A percentile compares a stretch with the other conserved stretches of the same genome.
phyloP scores from a whole-genome alignment of 2,797 vertebrate species.

The Heterohyrax brucei region DNA sequence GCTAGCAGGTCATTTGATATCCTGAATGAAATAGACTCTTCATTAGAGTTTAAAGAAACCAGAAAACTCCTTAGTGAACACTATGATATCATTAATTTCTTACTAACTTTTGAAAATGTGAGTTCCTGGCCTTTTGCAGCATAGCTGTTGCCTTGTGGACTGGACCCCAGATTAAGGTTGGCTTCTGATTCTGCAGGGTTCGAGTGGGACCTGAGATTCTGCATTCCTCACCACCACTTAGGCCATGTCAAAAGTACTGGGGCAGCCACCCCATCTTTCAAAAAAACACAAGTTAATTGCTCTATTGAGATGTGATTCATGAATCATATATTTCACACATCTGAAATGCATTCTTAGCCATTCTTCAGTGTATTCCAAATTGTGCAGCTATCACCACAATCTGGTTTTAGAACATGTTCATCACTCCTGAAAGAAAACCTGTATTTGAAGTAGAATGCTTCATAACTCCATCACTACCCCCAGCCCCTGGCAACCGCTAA shows the following conservation, averaged over 20 bases:
- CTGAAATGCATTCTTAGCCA: background rate
- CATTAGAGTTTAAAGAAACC: background rate
- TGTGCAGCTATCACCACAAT: background rate
- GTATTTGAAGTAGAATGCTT: background rate
- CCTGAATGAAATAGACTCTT: conserved; percentile 5
- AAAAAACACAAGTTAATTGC: background rate
- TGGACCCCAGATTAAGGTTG: background rate
- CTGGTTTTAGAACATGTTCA: conserved; percentile 15
- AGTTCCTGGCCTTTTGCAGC: background rate
- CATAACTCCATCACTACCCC: too few relatives aligned
- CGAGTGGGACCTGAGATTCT: background rate
- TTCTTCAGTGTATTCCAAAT: conserved; percentile 19
- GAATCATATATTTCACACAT: background rate
- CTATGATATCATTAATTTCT: background rate
- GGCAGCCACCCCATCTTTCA: background rate
- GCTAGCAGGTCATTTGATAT: background rate
- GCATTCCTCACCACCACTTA: background rate
- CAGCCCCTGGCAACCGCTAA: background rate
- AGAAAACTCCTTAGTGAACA: background rate
- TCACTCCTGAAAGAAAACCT: background rate
- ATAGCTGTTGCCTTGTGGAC: background rate
- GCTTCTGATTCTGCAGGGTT: background rate
- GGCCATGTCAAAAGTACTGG: background rate
- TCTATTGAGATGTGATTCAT: conserved; percentile 35
- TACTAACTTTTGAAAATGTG: conserved; percentile 3